Conservation (phyloP, 2,797 vertebrate genomes). For the Emys orbicularis region DNA sequence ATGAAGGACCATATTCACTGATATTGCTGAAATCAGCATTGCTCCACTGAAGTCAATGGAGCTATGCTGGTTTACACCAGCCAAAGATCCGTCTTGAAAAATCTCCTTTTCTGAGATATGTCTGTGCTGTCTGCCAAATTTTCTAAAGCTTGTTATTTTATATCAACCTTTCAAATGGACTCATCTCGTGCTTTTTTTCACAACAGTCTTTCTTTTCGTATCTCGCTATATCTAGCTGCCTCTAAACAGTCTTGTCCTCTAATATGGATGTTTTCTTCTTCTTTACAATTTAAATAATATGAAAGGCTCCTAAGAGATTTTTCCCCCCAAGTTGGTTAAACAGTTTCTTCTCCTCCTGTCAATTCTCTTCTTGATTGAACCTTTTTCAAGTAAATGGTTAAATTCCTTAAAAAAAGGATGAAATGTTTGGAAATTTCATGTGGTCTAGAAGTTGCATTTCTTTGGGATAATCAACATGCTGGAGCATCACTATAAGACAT, state of each 20-base stretch:
- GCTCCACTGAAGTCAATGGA: background rate
- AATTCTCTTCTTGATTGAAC: background rate
- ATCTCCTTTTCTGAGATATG: background rate
- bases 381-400: background rate
- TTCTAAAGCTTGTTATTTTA: background rate
- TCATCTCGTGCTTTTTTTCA: background rate
- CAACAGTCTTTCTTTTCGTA: background rate
- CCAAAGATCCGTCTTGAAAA: background rate
- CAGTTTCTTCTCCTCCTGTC: background rate
- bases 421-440: background rate
- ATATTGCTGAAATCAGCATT: background rate
- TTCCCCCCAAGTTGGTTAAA: background rate
- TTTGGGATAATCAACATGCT: background rate
- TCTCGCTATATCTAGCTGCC: background rate
- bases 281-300: background rate
- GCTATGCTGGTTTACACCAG: background rate
- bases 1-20: background rate
- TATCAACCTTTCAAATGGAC: background rate
- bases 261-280: fast-evolving
- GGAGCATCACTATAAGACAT: background rate
- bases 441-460: background rate
- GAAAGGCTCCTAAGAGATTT: background rate
- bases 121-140: background rate
- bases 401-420: background rate
- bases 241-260: background rate